Conservation (phyloP, 2,113 vertebrate genomes). For the Peromyscus californicus region DNA sequence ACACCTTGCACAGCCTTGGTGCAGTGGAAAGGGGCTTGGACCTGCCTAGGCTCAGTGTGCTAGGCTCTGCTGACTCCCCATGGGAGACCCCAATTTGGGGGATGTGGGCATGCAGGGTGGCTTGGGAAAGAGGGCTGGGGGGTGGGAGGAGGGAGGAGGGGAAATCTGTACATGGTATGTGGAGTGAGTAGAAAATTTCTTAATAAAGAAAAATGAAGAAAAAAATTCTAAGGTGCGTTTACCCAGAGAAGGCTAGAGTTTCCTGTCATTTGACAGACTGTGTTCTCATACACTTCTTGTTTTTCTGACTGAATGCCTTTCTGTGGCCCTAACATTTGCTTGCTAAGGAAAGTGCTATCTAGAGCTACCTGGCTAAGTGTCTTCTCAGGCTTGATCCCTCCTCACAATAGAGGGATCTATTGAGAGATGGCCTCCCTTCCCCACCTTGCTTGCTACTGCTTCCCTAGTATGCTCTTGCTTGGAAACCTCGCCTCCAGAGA, state of each 20-base stretch:
- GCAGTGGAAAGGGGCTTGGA: no score
- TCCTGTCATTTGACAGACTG: neutral
- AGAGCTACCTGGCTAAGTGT: neutral
- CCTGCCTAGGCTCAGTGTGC: no score
- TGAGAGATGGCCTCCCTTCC: neutral
- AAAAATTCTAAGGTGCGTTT: neutral
- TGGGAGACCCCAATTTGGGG: no score
- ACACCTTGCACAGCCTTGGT: no score
- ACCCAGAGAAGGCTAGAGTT: neutral
- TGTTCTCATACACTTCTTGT: neutral
- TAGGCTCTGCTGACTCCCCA: no score
- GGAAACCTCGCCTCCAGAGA: neutral
- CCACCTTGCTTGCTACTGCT: neutral
- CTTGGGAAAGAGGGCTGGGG: no score
- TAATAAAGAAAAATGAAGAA: no score
- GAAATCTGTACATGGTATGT: no score
- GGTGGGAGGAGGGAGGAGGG: no score
- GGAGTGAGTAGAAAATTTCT: no score
- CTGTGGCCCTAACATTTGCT: neutral
- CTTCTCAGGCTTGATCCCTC: neutral
- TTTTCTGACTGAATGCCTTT: neutral
- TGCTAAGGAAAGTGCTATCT: neutral
- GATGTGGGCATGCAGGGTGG: no score
- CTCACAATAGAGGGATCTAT: neutral
- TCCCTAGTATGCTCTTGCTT: neutral